Percentiles rank a stretch among this genome's conserved stretches.
Conservation (phyloP, 2,888 invertebrate species). For the Drosophila pseudotalamancana region DNA sequence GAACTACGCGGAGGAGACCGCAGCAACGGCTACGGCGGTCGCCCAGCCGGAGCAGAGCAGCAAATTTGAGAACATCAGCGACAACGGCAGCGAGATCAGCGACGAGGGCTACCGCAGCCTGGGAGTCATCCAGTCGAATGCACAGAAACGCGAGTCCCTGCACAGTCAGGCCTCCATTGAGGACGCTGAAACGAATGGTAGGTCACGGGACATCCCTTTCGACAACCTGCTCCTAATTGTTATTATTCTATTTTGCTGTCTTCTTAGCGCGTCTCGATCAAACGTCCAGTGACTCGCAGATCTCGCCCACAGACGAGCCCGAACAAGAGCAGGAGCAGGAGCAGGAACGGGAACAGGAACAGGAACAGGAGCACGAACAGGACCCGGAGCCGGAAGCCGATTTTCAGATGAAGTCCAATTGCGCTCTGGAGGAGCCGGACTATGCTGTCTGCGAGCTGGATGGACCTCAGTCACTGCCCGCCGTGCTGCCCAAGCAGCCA, state of each 20-base stretch:
- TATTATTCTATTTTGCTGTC: too few relatives aligned
- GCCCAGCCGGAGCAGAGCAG: slow-evolving; percentile 58
- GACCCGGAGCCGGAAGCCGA: too few relatives aligned
- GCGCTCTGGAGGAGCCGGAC: slow-evolving; percentile 6
- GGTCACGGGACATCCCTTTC: slow-evolving; percentile 56
- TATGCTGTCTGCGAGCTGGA: slow-evolving; percentile 54
- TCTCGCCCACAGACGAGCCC: slow-evolving; percentile 84
- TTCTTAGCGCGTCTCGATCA: slow-evolving; percentile 87
- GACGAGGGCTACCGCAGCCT: slow-evolving; percentile 94
- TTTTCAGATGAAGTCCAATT: neutral
- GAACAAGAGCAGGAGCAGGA: slow-evolving; percentile 49
- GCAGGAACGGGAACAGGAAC: slow-evolving; percentile 2
- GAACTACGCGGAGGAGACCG: neutral
- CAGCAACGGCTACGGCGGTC: neutral
- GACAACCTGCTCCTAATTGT: too few relatives aligned
- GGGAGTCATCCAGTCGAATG: slow-evolving; percentile 87
- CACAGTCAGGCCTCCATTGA: slow-evolving; percentile 90
- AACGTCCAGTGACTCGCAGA: slow-evolving; percentile 84
- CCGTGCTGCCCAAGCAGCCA: slow-evolving; percentile 51
- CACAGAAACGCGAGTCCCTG: slow-evolving; percentile 87
- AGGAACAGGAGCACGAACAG: neutral
- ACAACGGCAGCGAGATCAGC: slow-evolving; percentile 93
- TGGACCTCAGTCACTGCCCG: slow-evolving; percentile 80
- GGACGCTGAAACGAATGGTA: slow-evolving; percentile 90
- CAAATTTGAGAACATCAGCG: slow-evolving; percentile 88